Percentiles rank a stretch among this genome's conserved stretches.
These are phyloP conservation scores for Solen grandis DNA, from an alignment of 1,140 invertebrate species.

Conservation along the genomic window DNA sequence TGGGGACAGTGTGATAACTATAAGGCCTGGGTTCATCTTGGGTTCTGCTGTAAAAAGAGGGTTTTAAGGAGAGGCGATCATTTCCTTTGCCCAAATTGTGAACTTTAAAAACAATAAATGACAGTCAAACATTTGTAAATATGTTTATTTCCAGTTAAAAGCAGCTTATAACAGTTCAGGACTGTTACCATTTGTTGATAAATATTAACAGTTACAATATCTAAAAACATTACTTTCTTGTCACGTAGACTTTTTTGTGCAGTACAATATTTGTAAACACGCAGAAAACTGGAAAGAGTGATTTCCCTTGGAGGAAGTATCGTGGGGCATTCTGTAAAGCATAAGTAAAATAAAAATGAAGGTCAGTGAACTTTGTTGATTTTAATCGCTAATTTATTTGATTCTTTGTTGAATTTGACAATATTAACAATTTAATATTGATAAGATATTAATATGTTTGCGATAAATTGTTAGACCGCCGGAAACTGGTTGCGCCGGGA, in stretches of 20 bases:
- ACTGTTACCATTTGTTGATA: background rate
- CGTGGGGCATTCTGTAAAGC: background rate
- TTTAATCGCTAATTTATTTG: background rate
- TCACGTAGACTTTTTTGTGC: background rate
- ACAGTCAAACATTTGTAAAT: background rate
- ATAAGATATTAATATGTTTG: background rate
- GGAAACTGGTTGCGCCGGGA: background rate
- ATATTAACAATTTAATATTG: background rate
- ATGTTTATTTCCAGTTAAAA: background rate
- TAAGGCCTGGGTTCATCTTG: slow-evolving; percentile 6
- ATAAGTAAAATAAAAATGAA: background rate
- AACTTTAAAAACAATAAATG: background rate
- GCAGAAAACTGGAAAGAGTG: background rate
- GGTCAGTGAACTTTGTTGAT: background rate
- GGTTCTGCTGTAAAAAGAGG: slow-evolving; percentile 3
- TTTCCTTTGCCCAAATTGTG: slow-evolving; percentile 36
- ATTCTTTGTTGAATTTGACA: background rate
- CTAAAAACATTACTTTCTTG: background rate
- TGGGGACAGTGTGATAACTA: slow-evolving; percentile 23
- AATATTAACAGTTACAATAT: background rate
- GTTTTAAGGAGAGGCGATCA: slow-evolving; percentile 4
- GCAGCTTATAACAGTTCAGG: background rate
- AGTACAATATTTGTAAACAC: background rate
- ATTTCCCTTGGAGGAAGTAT: background rate
- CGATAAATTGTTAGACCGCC: background rate